Base-by-base conservation (phyloP, 2,888 invertebrate genomes). In the Himalopsyche anomala region DNA sequence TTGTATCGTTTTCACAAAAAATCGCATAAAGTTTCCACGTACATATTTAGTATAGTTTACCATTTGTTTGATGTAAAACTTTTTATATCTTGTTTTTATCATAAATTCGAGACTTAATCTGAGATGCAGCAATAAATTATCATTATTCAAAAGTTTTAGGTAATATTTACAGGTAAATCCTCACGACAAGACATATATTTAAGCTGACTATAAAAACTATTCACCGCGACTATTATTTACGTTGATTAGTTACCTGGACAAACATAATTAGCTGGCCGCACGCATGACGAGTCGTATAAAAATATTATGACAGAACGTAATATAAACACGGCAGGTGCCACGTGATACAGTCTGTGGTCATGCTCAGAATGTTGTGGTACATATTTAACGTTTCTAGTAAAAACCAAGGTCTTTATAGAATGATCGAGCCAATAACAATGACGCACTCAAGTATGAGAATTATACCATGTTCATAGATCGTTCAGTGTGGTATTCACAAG, bases 391-490 rank as follows among this genome's bases (percentile, higher is more conserved):
- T 62, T 62, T 62, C 62, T 62, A 62, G 62, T 62, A 62, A 62
- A 62, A 62, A 62, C 62, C 62, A 62, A 62, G 62, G 62, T 62
- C 62, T 62, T 28, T 62, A 62, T 62, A 62, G 19, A 62, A 28
- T 62, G 62, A 62, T 19, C 62, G 62, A 62, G 62, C 62, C 62
- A 62, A 62, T 62, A 62, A 62, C 19, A 62, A 62, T 62, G 62
- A 62, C 62, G 19, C 62, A 62, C 19, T 62, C 62, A 15, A 62
- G 2, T 19, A 62, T 19, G 2, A 62, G 62, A 62, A 62, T 19
- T 19, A 62, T 62, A 28, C 19, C 4, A 19, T 62, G 9, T 19
- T 62, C 19, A 62, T 62, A 62, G 19, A 62, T 19, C 62, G n/a
- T 19, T 62, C 28, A 62, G 62, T 19, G 8, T 62, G 62, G 62